A percentile compares a stretch with the other conserved stretches of the same genome.
These are phyloP conservation scores for Nomada ferruginata DNA, from an alignment of 2,888 invertebrate species.

Conservation along the genomic window DNA sequence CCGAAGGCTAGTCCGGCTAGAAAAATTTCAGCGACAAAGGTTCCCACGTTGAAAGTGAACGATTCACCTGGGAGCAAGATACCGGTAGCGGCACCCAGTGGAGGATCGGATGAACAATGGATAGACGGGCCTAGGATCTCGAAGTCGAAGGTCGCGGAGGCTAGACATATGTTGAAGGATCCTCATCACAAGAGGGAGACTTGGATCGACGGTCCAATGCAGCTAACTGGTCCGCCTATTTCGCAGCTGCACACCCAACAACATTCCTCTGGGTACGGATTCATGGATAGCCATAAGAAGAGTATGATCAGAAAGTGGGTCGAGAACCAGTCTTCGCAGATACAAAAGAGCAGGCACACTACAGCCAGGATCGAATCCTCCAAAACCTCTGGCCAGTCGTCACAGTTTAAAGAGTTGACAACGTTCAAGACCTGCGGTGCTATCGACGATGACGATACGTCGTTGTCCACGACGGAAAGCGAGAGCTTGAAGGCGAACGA, in stretches of 20 bases:
- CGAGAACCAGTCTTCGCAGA: constrained; percentile 94
- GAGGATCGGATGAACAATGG: constrained; percentile 95
- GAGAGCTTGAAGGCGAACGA: constrained; percentile 81
- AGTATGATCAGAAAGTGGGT: constrained; percentile 97
- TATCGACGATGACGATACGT: constrained; percentile 85
- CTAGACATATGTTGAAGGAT: constrained; percentile 91
- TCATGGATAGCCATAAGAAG: constrained; percentile 96
- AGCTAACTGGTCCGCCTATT: constrained; percentile 85
- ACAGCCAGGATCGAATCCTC: constrained; percentile 84
- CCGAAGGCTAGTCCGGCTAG: constrained; percentile 85
- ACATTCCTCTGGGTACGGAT: constrained; percentile 89
- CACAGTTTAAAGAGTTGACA: constrained; percentile 86
- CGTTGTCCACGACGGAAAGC: constrained; percentile 79
- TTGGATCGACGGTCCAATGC: constrained; percentile 98
- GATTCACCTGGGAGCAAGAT: constrained; percentile 81
- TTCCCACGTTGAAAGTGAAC: constrained; percentile 84
- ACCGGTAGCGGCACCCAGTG: constrained; percentile 82
- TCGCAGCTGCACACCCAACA: constrained; percentile 85
- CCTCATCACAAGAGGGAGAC: constrained; percentile 94
- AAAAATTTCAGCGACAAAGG: constrained; percentile 86
- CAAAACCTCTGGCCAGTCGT: constrained; percentile 84
- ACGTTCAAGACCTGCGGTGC: constrained; percentile 86
- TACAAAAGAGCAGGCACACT: constrained; percentile 88
- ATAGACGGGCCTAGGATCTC: constrained; percentile 97
- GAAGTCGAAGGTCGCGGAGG: constrained; percentile 92